Conservation (phyloP, 2,888 invertebrate genomes). For the Thymelicus lineola region DNA sequence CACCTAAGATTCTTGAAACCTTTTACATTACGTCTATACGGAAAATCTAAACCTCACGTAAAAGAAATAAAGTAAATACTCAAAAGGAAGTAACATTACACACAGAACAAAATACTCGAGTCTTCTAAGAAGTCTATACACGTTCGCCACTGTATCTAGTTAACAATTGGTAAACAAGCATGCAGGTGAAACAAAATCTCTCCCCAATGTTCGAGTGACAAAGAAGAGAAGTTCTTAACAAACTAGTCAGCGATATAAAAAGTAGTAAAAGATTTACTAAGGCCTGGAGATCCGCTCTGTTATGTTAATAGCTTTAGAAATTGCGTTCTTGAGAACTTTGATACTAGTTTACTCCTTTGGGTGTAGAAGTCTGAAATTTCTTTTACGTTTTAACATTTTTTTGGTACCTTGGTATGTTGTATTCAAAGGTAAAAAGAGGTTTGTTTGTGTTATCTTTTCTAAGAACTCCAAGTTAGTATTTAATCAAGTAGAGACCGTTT, state of each 20-base stretch:
- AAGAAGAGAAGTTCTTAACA: not conserved
- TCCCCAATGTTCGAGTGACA: not conserved
- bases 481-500: too few species aligned
- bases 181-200: constrained; percentile 11
- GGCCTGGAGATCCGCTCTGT: not conserved
- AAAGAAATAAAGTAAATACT: not conserved
- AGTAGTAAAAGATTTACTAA: constrained; percentile 4
- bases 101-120: constrained; percentile 1
- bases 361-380: not conserved
- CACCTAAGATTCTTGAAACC: too few species aligned
- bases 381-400: not conserved
- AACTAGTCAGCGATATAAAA: constrained; percentile 8
- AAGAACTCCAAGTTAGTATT: too few species aligned
- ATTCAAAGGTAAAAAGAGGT: too few species aligned
- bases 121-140: constrained; percentile 11
- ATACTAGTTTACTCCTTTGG: not conserved
- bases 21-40: too few species aligned
- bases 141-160: constrained; percentile 1
- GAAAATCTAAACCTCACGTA: not conserved
- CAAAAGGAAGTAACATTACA: not conserved
- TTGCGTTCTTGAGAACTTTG: not conserved
- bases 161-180: constrained; percentile 17
- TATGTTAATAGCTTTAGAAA: constrained; percentile 3
- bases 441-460: too few species aligned
- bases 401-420: too few species aligned